Conservation (phyloP, 2,113 vertebrate species). For the Collichthys lucidus region DNA sequence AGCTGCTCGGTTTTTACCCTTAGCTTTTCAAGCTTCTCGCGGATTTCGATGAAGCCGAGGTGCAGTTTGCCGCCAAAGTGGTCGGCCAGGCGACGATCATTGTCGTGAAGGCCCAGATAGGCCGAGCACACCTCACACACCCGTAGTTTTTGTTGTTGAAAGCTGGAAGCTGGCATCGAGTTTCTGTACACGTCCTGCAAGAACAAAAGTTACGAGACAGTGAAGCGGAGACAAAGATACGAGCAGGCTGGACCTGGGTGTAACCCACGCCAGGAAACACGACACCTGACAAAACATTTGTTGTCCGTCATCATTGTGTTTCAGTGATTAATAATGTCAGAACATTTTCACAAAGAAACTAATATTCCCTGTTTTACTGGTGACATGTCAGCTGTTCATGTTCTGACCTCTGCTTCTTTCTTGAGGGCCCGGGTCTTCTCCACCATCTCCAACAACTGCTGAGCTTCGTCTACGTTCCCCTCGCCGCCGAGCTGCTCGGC, state of each 20-base stretch:
- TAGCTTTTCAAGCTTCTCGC: constrained; percentile 97
- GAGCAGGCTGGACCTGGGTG: not conserved
- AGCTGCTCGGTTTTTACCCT: constrained; percentile 83
- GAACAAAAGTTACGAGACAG: not conserved
- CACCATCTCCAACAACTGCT: constrained; percentile 97
- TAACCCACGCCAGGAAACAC: not conserved
- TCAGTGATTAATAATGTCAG: not conserved
- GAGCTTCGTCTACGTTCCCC: constrained; percentile 98
- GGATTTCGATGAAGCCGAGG: constrained; percentile 98
- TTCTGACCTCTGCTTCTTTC: constrained; percentile 95
- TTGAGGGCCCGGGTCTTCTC: constrained; percentile 95
- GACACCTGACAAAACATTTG: not conserved
- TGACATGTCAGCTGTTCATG: not conserved
- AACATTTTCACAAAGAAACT: too few relatives aligned
- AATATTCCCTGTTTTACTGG: too few relatives aligned
- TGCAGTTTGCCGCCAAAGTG: constrained; percentile 99
- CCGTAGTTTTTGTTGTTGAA: constrained; percentile 97
- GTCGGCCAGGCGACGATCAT: constrained; percentile 96
- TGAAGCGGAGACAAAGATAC: not conserved
- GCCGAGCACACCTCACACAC: constrained; percentile 99
- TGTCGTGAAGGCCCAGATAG: constrained; percentile 98
- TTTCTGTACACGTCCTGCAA: constrained; percentile 96
- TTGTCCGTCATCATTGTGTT: too few relatives aligned
- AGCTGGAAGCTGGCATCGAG: constrained; percentile 99
- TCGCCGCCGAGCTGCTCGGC: constrained; percentile 97